These are phyloP conservation scores for Reticulitermes lucifugus DNA, from an alignment of 2,888 invertebrate genomes.

Conservation along the genomic window DNA sequence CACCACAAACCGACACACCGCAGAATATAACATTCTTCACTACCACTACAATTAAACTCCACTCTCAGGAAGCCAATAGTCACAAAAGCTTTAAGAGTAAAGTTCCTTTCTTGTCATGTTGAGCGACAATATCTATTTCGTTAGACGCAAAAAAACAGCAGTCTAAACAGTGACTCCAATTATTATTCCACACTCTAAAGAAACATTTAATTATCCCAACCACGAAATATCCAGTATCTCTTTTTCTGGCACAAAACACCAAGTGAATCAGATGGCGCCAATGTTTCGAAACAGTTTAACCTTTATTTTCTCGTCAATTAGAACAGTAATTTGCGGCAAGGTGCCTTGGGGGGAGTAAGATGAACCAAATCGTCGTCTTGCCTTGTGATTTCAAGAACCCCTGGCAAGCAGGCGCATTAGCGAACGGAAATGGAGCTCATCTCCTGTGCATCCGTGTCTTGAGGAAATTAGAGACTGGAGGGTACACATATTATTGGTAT, in stretches of 20 bases:
- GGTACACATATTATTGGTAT: too few species aligned
- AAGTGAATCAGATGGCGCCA: neutral
- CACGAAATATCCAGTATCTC: too few species aligned
- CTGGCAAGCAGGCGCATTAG: constrained; percentile 43
- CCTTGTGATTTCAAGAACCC: constrained; percentile 45
- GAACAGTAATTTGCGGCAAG: constrained; percentile 28
- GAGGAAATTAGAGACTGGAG: constrained; percentile 46
- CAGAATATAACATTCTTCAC: too few species aligned
- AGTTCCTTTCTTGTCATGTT: too few species aligned
- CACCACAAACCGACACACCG: too few species aligned
- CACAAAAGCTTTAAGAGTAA: too few species aligned
- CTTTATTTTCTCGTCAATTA: constrained; percentile 35
- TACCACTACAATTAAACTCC: too few species aligned
- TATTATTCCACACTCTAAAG: neutral
- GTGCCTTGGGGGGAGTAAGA: neutral
- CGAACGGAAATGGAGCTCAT: constrained; percentile 52
- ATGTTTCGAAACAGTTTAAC: constrained; percentile 28
- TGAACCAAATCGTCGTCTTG: neutral
- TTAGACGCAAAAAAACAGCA: neutral
- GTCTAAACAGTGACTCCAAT: neutral
- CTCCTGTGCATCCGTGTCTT: constrained; percentile 49
- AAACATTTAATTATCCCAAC: neutral
- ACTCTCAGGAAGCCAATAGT: too few species aligned
- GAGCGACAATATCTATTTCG: neutral
- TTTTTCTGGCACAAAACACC: neutral